Conservation (phyloP, 1,140 invertebrate species). For the Orchesella cincta region DNA sequence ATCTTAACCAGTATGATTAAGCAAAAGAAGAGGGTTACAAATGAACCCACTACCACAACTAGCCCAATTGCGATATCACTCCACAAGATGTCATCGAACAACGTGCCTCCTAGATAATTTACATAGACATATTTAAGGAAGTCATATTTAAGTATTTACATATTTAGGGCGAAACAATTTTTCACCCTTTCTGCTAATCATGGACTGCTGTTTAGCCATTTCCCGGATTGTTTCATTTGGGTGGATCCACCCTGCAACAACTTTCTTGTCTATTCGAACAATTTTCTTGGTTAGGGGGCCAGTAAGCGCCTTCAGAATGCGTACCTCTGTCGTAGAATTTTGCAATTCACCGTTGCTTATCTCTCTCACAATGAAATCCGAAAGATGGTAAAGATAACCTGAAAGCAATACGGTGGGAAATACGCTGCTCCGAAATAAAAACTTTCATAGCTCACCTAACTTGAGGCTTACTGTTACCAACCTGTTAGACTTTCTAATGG, state of each 20-base stretch:
- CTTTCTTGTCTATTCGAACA: constrained; percentile 58
- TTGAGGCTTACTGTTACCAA: constrained; percentile 31
- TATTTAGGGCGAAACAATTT: background rate
- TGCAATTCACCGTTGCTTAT: background rate
- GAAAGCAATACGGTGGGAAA: background rate
- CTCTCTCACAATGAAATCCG: background rate
- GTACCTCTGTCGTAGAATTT: constrained; percentile 51
- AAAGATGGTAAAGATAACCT: background rate
- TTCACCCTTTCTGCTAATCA: background rate
- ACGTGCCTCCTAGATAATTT: too few relatives aligned
- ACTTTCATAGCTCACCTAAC: too few relatives aligned
- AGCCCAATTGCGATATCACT: background rate
- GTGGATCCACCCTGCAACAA: constrained; percentile 51
- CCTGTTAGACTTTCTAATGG: constrained; percentile 54
- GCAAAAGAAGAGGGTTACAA: constrained; percentile 59
- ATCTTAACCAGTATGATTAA: constrained; percentile 64
- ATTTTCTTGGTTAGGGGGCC: constrained; percentile 59
- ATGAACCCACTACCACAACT: background rate
- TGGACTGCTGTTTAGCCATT: background rate
- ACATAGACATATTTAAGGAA: background rate
- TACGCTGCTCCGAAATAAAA: too few relatives aligned
- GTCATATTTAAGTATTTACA: background rate
- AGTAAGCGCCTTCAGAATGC: constrained; percentile 58
- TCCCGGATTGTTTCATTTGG: background rate
- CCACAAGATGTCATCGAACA: background rate